A percentile compares a stretch with the other conserved stretches of the same genome.
These are phyloP conservation scores for Ferrisia virgata DNA, from an alignment of 2,888 invertebrate genomes.

Conservation along the genomic window DNA sequence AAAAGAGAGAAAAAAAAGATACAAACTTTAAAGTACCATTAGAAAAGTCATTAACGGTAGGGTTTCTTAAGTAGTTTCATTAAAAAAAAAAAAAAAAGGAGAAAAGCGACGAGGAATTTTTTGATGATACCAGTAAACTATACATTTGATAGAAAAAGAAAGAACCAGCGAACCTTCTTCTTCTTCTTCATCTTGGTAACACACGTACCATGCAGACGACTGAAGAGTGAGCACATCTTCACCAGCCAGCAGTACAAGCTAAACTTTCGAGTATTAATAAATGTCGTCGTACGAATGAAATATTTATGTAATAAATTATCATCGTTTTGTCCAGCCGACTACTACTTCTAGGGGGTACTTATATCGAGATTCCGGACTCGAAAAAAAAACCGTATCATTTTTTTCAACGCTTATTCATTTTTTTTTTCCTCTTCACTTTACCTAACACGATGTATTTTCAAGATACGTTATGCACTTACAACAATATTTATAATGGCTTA, in stretches of 20 bases:
- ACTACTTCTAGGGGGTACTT: not conserved
- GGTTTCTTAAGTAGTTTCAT: slow-evolving; percentile 43
- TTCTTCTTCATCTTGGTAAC: no score
- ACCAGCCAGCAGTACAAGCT: not conserved
- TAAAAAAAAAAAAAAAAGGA: slow-evolving; percentile 38
- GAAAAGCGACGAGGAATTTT: slow-evolving; percentile 22
- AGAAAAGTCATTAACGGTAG: slow-evolving; percentile 43
- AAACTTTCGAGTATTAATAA: slow-evolving; percentile 38
- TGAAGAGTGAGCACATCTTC: no score
- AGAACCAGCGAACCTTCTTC: not conserved
- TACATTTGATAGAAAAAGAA: not conserved
- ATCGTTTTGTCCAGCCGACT: not conserved
- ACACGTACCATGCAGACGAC: not conserved
- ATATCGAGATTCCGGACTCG: not conserved
- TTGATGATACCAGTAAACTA: not conserved
- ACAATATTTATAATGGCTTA: not conserved
- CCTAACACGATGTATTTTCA: not conserved
- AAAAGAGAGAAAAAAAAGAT: slow-evolving; percentile 11
- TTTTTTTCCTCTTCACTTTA: not conserved
- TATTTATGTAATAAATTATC: slow-evolving; percentile 37
- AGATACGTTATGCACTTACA: not conserved
- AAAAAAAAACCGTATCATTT: slow-evolving; percentile 23
- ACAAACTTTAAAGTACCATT: slow-evolving; percentile 38
- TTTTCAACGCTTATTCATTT: not conserved
- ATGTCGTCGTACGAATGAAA: slow-evolving; percentile 38